Conservation (phyloP, 1,140 invertebrate genomes). For the Eurosta solidaginis region DNA sequence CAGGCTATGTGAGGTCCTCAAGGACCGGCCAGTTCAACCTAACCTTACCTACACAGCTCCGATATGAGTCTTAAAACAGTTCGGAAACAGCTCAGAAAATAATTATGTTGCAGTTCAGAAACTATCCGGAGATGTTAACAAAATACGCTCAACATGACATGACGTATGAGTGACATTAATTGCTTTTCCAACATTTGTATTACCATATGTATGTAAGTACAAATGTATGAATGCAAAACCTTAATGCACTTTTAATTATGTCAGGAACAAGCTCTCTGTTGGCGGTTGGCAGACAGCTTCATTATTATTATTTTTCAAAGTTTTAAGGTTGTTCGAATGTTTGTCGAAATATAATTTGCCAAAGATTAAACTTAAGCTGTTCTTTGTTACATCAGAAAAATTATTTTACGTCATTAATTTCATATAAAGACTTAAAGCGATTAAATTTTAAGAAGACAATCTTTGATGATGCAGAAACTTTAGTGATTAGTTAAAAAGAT, state of each 20-base stretch:
- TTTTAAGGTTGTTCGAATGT: background rate
- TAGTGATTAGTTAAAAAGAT: too few relatives aligned
- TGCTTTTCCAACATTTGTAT: background rate
- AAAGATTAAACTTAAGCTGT: background rate
- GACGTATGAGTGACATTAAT: slow-evolving; percentile 9
- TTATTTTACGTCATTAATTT: background rate
- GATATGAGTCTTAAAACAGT: too few relatives aligned
- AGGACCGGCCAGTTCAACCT: too few relatives aligned
- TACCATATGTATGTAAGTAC: too few relatives aligned
- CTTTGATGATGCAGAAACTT: too few relatives aligned
- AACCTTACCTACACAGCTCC: too few relatives aligned
- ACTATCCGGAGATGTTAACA: too few relatives aligned
- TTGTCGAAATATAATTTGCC: background rate
- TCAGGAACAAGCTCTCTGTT: background rate
- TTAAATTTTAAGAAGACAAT: too few relatives aligned
- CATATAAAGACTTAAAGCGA: background rate
- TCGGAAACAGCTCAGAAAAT: too few relatives aligned
- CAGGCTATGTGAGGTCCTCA: too few relatives aligned
- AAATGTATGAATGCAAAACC: too few relatives aligned
- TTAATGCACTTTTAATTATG: slow-evolving; percentile 29
- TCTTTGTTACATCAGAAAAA: background rate
- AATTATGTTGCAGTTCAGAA: too few relatives aligned
- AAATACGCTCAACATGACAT: background rate
- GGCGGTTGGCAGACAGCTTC: background rate
- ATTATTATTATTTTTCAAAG: background rate